Conservation (phyloP, 2,797 vertebrate species). For the Cacajao melanocephalus region DNA sequence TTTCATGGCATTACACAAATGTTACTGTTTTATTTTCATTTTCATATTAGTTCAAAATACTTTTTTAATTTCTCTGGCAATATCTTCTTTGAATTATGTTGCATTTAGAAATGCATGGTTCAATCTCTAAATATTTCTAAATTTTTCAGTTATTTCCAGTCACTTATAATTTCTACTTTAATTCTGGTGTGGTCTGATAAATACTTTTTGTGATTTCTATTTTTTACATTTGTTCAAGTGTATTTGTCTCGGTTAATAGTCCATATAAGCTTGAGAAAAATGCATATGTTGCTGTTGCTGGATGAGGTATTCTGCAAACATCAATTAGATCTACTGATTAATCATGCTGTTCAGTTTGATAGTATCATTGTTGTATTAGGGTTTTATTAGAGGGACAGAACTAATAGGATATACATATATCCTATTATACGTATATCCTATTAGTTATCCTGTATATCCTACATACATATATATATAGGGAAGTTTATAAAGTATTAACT, state of each 20-base stretch:
- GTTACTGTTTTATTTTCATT: background rate
- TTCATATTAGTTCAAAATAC: background rate
- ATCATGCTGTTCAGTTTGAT: background rate
- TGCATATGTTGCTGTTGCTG: background rate
- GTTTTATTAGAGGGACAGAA: too few relatives aligned
- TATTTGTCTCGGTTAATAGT: background rate
- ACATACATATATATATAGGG: too few relatives aligned
- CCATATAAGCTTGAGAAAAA: background rate
- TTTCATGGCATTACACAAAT: background rate
- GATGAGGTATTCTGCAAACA: background rate
- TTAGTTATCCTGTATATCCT: too few relatives aligned
- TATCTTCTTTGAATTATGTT: background rate
- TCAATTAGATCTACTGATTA: background rate
- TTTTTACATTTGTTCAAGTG: background rate
- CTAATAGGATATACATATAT: too few relatives aligned
- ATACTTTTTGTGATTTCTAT: background rate
- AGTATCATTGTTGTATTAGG: background rate
- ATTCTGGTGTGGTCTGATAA: background rate
- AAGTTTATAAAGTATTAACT: too few relatives aligned
- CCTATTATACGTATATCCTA: too few relatives aligned
- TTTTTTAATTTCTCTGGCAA: background rate
- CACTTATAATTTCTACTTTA: background rate
- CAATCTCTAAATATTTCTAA: conserved; percentile 9
- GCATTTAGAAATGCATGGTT: background rate
- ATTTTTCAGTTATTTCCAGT: background rate